A percentile compares a stretch with the other conserved stretches of the same genome.
These are phyloP conservation scores for Madoqua kirkii DNA, from an alignment of 2,113 vertebrate species.

Conservation along the genomic window DNA sequence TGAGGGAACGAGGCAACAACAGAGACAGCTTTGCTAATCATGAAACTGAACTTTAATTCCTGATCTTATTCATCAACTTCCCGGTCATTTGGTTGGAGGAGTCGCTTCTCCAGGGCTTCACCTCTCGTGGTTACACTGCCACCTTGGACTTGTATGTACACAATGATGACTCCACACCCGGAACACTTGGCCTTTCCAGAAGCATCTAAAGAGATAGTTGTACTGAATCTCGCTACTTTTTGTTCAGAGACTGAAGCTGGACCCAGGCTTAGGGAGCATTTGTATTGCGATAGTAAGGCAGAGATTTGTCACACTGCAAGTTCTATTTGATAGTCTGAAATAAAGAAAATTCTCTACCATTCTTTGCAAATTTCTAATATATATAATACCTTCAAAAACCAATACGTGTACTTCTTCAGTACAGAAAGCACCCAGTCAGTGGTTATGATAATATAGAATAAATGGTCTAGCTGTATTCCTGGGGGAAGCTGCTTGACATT, in stretches of 20 bases:
- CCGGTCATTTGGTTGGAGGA: background rate
- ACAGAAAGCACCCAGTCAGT: background rate
- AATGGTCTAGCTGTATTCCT: background rate
- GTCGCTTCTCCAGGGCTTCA: background rate
- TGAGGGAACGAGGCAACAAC: background rate
- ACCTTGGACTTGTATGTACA: background rate
- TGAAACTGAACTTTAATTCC: background rate
- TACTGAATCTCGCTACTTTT: background rate
- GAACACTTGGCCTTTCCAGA: background rate
- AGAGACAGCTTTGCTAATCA: background rate
- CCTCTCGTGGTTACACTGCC: background rate
- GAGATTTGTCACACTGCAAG: background rate
- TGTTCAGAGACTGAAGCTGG: background rate
- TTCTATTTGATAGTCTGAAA: background rate
- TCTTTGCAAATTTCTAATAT: background rate
- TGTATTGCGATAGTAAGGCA: background rate
- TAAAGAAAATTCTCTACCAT: background rate
- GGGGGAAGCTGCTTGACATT: background rate
- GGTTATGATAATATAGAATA: background rate
- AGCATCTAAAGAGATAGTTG: background rate
- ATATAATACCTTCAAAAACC: background rate
- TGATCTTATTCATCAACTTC: background rate
- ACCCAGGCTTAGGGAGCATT: background rate
- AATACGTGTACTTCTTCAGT: background rate
- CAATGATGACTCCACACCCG: background rate